Conservation (phyloP, 1,140 invertebrate genomes). For the Achroia grisella region DNA sequence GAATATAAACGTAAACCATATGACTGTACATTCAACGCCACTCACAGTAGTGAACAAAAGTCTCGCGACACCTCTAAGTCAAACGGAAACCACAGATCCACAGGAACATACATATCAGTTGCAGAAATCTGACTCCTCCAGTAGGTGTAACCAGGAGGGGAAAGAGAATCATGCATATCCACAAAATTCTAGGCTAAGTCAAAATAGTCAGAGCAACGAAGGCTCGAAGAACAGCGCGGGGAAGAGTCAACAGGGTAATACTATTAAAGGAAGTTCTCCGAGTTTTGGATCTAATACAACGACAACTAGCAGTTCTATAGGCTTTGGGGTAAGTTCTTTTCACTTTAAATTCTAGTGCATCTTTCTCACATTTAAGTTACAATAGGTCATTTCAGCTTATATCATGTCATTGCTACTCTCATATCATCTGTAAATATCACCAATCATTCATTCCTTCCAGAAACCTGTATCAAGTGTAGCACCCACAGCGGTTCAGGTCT, state of each 20-base stretch:
- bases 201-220: constrained; percentile 53
- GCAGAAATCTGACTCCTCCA: constrained; percentile 69
- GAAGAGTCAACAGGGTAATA: constrained; percentile 45
- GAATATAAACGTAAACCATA: constrained; percentile 61
- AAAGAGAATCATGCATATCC: constrained; percentile 70
- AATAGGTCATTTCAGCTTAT: neutral
- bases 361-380: neutral
- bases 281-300: constrained; percentile 50
- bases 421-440: constrained; percentile 61
- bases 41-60: constrained; percentile 80
- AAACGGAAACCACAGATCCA: constrained; percentile 69
- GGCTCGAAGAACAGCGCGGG: constrained; percentile 32
- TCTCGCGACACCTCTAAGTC: constrained; percentile 75
- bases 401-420: constrained; percentile 10
- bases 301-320: constrained; percentile 52
- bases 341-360: neutral
- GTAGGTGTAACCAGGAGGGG: constrained; percentile 69
- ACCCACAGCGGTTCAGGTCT: constrained; percentile 80
- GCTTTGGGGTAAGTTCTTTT: constrained; percentile 57
- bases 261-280: constrained; percentile 57
- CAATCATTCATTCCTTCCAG: constrained; percentile 66
- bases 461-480: constrained; percentile 87
- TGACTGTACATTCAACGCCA: constrained; percentile 81
- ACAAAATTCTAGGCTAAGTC: constrained; percentile 67
- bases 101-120: constrained; percentile 68